Evolutionary conservation across 2,113 vertebrate genomes (phyloP).

Genomic region (Callionymus lyra): DNA sequence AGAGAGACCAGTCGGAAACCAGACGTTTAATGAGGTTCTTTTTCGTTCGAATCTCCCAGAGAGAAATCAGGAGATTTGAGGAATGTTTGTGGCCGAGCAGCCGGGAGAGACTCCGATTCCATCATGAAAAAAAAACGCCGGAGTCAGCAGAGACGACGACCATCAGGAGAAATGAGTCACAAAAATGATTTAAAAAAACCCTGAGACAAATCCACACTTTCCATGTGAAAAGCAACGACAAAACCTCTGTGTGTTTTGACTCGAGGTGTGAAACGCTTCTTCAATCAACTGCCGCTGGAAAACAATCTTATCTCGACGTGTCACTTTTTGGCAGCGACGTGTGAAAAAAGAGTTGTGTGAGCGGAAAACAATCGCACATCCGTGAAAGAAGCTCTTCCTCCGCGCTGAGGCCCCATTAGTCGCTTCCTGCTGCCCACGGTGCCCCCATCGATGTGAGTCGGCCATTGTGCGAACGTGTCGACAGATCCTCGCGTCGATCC

Average conservation of each 20-base stretch:
- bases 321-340: background rate
- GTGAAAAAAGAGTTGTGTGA: slow-evolving; percentile 21
- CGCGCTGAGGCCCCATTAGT: slow-evolving; percentile 25
- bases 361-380: slow-evolving; percentile 22
- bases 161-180: slow-evolving; percentile 54
- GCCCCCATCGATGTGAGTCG: slow-evolving; percentile 15
- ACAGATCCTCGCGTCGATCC: background rate
- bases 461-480: slow-evolving; percentile 9
- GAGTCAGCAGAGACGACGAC: slow-evolving; percentile 51
- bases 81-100: slow-evolving; percentile 41
- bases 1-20: too few species aligned
- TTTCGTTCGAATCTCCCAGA: slow-evolving; percentile 11
- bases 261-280: too few species aligned
- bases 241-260: too few species aligned
- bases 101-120: slow-evolving; percentile 47
- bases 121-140: slow-evolving; percentile 57
- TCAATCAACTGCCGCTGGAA: too few species aligned
- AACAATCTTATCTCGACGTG: too few species aligned
- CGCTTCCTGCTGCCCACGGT: slow-evolving; percentile 23
- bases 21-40: slow-evolving; percentile 21
- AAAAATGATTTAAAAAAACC: slow-evolving; percentile 29
- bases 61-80: slow-evolving; percentile 9
- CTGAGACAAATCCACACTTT: too few species aligned
- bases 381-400: slow-evolving; percentile 26
- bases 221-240: too few species aligned